Base-by-base conservation (phyloP, 2,888 invertebrate genomes). In the Leptopilina syphax region DNA sequence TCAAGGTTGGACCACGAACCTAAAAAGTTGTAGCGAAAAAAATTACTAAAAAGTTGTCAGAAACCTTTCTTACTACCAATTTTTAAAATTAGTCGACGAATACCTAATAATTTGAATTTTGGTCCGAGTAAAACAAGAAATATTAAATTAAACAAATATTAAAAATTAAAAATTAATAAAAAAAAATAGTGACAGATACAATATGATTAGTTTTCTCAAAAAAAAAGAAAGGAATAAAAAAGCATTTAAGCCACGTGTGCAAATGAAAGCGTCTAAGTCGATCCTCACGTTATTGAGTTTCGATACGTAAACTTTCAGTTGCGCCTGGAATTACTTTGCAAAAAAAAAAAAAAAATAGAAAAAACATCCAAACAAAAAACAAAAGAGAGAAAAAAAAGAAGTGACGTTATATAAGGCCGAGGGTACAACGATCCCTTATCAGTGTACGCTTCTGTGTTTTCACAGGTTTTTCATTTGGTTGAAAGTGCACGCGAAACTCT, bases 381-480 rank as follows among this genome's bases (percentile, higher is more conserved):
- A 63, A n/a, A 24, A 63, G n/a, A 63, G 63, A 63, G 7, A 13
- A 57, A 67, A 50, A 67, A 47, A 68, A 34, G n/a, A 9, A 57
- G 4, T 34, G 13, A n/a, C n/a, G 27, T 50, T 54, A 54, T 54
- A 54, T 54, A 54, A 54, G 57, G 34, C 34, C 34, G 73, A 54
- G n/a, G 27, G 34, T 57, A 73, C 27, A n/a, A 8, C 9, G 54
- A 57, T 73, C 54, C 54, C 54, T 73, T 34, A 73, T 57, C 57
- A n/a, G 8, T n/a, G 13, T 73, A 73, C 34, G 34, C 54, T 73
- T n/a, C 54, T 73, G 57, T 65, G 13, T 73, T 73, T 73, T 57
- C 34, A n/a, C 73, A 73, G n/a, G 50, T 50, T 54, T 57, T 73
- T 73, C 73, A 73, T 73, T 73, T 73, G 50, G 50, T 27, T 70